Percentiles rank a stretch among this genome's conserved stretches.
These are phyloP conservation scores for Ctenicera cuprea DNA, from an alignment of 2,888 invertebrate genomes.

Conservation along the genomic window DNA sequence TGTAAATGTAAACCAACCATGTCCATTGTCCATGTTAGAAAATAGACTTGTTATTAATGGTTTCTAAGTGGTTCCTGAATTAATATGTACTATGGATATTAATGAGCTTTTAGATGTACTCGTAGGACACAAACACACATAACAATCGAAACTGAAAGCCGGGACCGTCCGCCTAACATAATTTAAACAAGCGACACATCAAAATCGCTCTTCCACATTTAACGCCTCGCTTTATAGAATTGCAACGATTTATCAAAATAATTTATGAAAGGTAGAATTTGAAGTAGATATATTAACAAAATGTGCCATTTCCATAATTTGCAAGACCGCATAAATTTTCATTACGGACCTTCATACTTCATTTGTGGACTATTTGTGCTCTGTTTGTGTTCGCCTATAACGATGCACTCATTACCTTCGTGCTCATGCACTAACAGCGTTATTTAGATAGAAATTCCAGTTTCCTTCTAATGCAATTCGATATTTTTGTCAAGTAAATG, in stretches of 20 bases:
- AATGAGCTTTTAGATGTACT: too few relatives aligned
- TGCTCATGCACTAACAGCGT: conserved; percentile 11
- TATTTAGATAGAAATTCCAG: conserved; percentile 8
- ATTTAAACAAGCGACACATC: too few relatives aligned
- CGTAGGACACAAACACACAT: too few relatives aligned
- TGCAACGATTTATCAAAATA: conserved; percentile 36
- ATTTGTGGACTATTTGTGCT: conserved; percentile 15
- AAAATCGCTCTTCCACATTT: neutral
- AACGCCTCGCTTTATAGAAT: neutral
- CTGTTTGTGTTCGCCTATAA: conserved; percentile 16
- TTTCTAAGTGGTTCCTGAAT: too few relatives aligned
- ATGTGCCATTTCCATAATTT: conserved; percentile 35
- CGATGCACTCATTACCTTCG: conserved; percentile 17
- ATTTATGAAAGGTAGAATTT: conserved; percentile 26
- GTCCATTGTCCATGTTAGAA: too few relatives aligned
- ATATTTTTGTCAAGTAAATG: neutral
- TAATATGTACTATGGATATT: too few relatives aligned
- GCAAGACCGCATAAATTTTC: conserved; percentile 33
- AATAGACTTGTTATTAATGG: too few relatives aligned
- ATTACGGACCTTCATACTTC: conserved; percentile 32
- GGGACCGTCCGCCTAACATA: too few relatives aligned
- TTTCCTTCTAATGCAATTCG: conserved; percentile 10
- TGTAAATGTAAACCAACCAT: too few relatives aligned
- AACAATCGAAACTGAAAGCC: too few relatives aligned
- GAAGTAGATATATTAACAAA: conserved; percentile 31